A percentile compares a stretch with the other conserved stretches of the same genome.
These are phyloP conservation scores for Anoplius nigerrimus DNA, from an alignment of 2,888 invertebrate genomes.

Conservation along the genomic window DNA sequence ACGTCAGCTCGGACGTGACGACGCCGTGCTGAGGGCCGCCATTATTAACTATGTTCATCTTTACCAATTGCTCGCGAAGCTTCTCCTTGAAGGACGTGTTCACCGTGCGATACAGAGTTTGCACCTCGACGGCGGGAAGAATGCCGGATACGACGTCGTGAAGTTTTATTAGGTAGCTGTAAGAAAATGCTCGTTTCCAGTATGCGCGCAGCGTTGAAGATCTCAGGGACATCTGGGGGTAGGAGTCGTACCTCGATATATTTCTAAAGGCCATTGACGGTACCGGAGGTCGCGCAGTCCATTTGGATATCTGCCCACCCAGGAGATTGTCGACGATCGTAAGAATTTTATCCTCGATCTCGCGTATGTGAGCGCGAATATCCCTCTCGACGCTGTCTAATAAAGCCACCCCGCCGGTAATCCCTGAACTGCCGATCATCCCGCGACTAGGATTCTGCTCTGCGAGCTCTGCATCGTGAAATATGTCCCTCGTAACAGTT, in stretches of 20 bases:
- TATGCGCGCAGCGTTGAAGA: no score
- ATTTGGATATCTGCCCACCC: slow-evolving; percentile 86
- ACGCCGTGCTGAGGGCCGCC: slow-evolving; percentile 98
- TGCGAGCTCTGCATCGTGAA: slow-evolving; percentile 55
- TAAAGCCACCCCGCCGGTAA: slow-evolving; percentile 69
- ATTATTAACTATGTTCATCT: slow-evolving; percentile 93
- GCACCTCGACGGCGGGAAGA: slow-evolving; percentile 87
- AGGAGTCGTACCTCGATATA: slow-evolving; percentile 80
- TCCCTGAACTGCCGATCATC: slow-evolving; percentile 56
- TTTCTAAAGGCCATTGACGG: slow-evolving; percentile 93
- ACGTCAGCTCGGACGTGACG: slow-evolving; percentile 93
- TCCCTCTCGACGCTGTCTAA: slow-evolving; percentile 86
- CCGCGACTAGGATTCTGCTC: slow-evolving; percentile 67
- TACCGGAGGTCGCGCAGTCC: slow-evolving; percentile 97
- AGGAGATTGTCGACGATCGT: slow-evolving; percentile 92
- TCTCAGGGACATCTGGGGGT: not conserved
- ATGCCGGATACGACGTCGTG: slow-evolving; percentile 93
- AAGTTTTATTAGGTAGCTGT: slow-evolving; percentile 88
- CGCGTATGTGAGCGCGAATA: slow-evolving; percentile 91
- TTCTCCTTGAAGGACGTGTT: slow-evolving; percentile 92
- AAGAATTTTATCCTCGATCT: slow-evolving; percentile 94
- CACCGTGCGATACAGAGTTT: slow-evolving; percentile 85
- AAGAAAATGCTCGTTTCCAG: no score
- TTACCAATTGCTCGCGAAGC: slow-evolving; percentile 87
- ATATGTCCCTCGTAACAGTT: slow-evolving; percentile 66